Percentiles rank a stretch among this genome's conserved stretches.
These are phyloP conservation scores for Hydra vulgaris DNA, from an alignment of 30 jellyfish, hydroid and myxozoan species.

Conservation along the genomic window DNA sequence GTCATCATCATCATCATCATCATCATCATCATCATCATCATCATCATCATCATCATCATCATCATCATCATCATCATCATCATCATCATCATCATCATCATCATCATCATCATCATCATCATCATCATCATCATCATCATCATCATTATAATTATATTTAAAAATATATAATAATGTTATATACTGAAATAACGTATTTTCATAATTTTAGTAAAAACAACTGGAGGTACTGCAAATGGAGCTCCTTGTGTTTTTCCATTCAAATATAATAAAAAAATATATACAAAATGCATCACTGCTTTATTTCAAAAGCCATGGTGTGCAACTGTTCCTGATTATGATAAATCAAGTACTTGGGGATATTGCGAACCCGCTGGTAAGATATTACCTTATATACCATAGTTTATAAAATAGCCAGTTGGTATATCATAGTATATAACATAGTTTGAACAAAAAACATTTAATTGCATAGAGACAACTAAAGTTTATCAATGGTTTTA, in stretches of 20 bases:
- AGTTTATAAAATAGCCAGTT: too few relatives aligned
- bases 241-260: slow-evolving; percentile 86
- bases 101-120: not conserved
- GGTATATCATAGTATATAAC: too few relatives aligned
- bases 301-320: slow-evolving; percentile 59
- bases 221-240: slow-evolving; percentile 66
- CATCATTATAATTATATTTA: not conserved
- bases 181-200: too few relatives aligned
- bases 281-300: slow-evolving; percentile 48
- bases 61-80: not conserved
- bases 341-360: too few relatives aligned
- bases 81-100: not conserved
- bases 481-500: too few relatives aligned
- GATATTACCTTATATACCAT: too few relatives aligned
- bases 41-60: not conserved
- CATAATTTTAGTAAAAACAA: slow-evolving; percentile 37
- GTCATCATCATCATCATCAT: not conserved
- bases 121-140: not conserved
- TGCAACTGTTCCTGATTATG: slow-evolving; percentile 71
- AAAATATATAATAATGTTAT: not conserved
- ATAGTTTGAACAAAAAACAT: too few relatives aligned
- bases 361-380: too few relatives aligned
- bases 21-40: not conserved
- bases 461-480: too few relatives aligned
- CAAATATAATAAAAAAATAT: slow-evolving; percentile 34